Base-by-base conservation (phyloP, 2,888 invertebrate genomes). In the Scaptomyza polygonia region DNA sequence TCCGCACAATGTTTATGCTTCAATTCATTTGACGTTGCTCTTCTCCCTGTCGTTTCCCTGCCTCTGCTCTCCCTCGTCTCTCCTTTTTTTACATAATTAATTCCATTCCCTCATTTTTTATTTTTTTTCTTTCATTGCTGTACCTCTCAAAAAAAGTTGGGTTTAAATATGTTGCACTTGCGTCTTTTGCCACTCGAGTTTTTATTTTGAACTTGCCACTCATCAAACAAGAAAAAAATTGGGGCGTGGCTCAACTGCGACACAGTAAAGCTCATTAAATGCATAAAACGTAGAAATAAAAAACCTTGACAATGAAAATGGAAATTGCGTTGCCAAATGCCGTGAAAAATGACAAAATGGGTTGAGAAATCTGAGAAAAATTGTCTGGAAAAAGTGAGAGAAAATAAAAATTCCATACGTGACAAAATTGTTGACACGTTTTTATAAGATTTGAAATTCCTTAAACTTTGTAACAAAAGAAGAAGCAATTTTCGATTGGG, bases 1-100 rank as follows among this genome's bases (percentile, higher is more conserved):
- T 87, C 82, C 82, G 88, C 77, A 69, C 49, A 76, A 65, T 79
- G 73, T 71, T 87, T 73, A 67, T 65, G 79, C 88, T 69, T 79
- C 51, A 76, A 68, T 76, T 70, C 58, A 68, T 51, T 72, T 64
- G 61, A n/a, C 69, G 67, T 56, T 61, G 62, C 43, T n/a, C 40
- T 68, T 45, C 9, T 21, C n/a, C n/a, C 4, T 7, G 5, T 7
- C 6, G 14, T 0, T 16, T 5, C 14, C 0, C 45, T 2, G 0
- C 1, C 27, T n/a, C 45, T 3, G 25, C 30, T 2, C 14, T 2
- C 40, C n/a, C 12, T 21, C 21, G 21, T 2, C 21, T 16, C 40
- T 29, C 39, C 66, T 53, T 61, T 53, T 58, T 75, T 82, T 76
- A 80, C 86, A 80, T 83, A 86, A 79, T 81, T 86, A 71, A 86